Evolutionary conservation across 1,140 invertebrate species (phyloP), one percentile per base, ranked within the genome.

Genomic region (Oreohelix idahoensis): DNA sequence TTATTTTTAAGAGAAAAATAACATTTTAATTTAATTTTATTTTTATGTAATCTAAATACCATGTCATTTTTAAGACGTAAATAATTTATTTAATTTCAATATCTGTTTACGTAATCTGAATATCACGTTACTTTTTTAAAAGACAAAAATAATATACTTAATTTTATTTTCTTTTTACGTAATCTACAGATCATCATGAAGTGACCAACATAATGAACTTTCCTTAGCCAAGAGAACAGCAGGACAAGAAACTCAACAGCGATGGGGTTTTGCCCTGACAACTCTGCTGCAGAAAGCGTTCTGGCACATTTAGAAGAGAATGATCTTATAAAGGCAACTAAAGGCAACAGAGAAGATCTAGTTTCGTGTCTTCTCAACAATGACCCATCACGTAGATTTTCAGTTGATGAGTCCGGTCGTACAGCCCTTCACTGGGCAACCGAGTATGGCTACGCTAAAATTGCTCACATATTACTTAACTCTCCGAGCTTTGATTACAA

Each of bases 381-480:
- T 32, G 87, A 87, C 26, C 84, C 83, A 53, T 80, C 73, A 26
- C 70, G 69, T 58, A 82, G 84, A 36, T 75, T 74, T 32, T 17
- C 20, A 35, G 75, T 81, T 29, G 90, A 91, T 79, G 82, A 76
- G 20, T 76, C 83, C 0, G 89, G 87, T 0, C 84, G 87, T 26
- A 88, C 89, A 0, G 89, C 89, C 5, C 79, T 91, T 0, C 90
- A 90, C 78, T 91, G 89, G 89, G 89, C 90, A 0, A 85, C 87
- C 10, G 89, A 91, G 69, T 88, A 89, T 70, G 88, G 88, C 1
- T 90, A 91, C 74, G 51, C 86, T 29, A 80, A 84, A 23, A 86
- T 90, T 4, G 85, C 87, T 2, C 88, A 86, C 36, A 70, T 85
- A 0, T 83, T 90, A 0, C 38, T 85, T 36, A 83, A 45, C n/a